Evolutionary conservation across 2,888 invertebrate genomes (phyloP).

Genomic region (Leptinotarsa peninsularis): DNA sequence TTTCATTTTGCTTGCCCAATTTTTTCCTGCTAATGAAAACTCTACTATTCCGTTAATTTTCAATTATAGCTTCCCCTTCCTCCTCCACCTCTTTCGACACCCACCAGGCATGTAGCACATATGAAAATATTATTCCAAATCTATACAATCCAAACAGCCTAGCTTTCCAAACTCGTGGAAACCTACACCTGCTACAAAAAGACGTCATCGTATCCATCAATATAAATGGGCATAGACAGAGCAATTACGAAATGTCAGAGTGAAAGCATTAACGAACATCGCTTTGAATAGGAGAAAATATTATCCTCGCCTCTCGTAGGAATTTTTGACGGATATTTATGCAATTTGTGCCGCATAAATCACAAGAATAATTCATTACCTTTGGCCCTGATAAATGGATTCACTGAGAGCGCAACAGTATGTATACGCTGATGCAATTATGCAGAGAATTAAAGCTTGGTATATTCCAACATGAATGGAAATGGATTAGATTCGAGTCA

Average conservation of each 20-base stretch:
- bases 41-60: too few species aligned
- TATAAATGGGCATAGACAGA: not conserved
- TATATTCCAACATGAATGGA: constrained; percentile 8
- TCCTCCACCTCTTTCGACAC: not conserved
- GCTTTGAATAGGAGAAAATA: not conserved
- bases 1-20: too few species aligned
- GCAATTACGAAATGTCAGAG: constrained; percentile 12
- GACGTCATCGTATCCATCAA: not conserved
- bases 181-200: not conserved
- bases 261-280: not conserved
- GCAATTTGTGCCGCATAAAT: constrained; percentile 2
- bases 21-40: too few species aligned
- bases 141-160: not conserved
- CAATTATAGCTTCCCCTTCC: too few species aligned
- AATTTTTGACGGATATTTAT: constrained; percentile 16
- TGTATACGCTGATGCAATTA: not conserved
- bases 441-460: constrained; percentile 7
- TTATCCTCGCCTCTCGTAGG: constrained; percentile 8
- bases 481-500: not conserved
- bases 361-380: constrained; percentile 15
- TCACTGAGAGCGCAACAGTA: constrained; percentile 12
- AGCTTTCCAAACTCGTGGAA: not conserved
- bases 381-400: constrained; percentile 9
- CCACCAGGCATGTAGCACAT: not conserved
- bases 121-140: not conserved